A percentile compares a stretch with the other conserved stretches of the same genome.
These are phyloP conservation scores for Anolis carolinensis DNA, from an alignment of 2,113 vertebrate species.

Conservation along the genomic window DNA sequence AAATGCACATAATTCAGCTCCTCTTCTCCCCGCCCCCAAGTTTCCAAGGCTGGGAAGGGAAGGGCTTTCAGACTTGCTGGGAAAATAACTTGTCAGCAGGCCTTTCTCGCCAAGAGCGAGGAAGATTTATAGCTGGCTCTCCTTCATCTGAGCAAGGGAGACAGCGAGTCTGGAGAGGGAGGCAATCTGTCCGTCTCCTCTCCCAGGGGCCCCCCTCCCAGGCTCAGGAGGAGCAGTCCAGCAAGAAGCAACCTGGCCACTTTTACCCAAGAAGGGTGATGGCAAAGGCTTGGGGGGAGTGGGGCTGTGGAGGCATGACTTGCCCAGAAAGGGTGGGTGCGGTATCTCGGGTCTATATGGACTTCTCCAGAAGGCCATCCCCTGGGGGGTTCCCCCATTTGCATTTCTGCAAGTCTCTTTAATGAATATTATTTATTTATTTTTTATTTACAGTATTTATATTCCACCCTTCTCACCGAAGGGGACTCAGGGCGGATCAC, in stretches of 20 bases:
- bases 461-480: too few species aligned
- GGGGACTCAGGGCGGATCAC: too few species aligned
- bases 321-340: too few species aligned
- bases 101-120: background rate
- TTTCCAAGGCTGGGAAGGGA: background rate
- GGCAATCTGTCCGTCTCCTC: background rate
- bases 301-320: too few species aligned
- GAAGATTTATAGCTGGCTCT: constrained; percentile 6
- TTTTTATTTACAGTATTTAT: too few species aligned
- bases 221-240: background rate
- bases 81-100: background rate
- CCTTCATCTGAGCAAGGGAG: background rate
- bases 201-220: background rate
- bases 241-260: background rate
- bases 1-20: background rate
- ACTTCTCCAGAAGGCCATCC: too few species aligned
- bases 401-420: too few species aligned
- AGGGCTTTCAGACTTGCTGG: background rate
- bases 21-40: background rate
- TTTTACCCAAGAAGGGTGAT: too few species aligned
- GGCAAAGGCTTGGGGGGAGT: too few species aligned
- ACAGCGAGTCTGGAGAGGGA: background rate
- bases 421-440: too few species aligned
- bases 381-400: too few species aligned
- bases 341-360: too few species aligned